These are phyloP conservation scores for Orthonevra nobilis DNA, from an alignment of 2,888 invertebrate species.

Conservation along the genomic window DNA sequence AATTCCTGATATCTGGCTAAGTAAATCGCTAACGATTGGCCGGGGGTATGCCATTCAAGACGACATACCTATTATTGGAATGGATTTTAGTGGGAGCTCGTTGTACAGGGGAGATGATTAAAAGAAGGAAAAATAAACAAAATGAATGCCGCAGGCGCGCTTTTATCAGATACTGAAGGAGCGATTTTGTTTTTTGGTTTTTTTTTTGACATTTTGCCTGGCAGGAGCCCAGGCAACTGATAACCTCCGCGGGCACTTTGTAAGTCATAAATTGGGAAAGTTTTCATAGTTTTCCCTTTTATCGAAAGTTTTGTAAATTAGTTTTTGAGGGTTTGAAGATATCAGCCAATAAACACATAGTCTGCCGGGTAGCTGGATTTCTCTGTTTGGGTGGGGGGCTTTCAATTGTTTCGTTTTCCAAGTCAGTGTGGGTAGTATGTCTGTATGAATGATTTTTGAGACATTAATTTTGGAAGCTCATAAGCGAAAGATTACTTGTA, in stretches of 20 bases:
- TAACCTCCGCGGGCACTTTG: constrained; percentile 46
- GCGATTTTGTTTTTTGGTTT: constrained; percentile 51
- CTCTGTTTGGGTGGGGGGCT: too few species aligned
- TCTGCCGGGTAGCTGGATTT: too few species aligned
- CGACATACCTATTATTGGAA: constrained; percentile 59
- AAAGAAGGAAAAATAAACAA: constrained; percentile 46
- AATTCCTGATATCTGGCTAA: constrained; percentile 60
- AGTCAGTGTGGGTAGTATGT: too few species aligned
- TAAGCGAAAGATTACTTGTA: too few species aligned
- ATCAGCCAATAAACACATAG: constrained; percentile 46
- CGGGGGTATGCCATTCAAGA: constrained; percentile 7
- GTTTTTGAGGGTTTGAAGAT: constrained; percentile 32
- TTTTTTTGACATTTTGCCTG: constrained; percentile 59
- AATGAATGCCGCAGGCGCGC: constrained; percentile 37
- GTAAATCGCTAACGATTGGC: constrained; percentile 55
- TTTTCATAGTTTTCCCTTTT: constrained; percentile 54
- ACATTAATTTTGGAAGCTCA: too few species aligned
- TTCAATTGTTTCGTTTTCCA: too few species aligned
- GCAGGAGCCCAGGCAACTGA: constrained; percentile 1
- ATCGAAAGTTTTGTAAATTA: constrained; percentile 65
- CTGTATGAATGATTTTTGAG: too few species aligned
- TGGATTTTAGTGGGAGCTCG: constrained; percentile 14
- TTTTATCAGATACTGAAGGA: constrained; percentile 57
- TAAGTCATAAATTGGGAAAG: constrained; percentile 64
- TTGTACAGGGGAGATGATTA: constrained; percentile 36